Conservation (phyloP, 1,140 invertebrate genomes). For the Drosophila nasuta region DNA sequence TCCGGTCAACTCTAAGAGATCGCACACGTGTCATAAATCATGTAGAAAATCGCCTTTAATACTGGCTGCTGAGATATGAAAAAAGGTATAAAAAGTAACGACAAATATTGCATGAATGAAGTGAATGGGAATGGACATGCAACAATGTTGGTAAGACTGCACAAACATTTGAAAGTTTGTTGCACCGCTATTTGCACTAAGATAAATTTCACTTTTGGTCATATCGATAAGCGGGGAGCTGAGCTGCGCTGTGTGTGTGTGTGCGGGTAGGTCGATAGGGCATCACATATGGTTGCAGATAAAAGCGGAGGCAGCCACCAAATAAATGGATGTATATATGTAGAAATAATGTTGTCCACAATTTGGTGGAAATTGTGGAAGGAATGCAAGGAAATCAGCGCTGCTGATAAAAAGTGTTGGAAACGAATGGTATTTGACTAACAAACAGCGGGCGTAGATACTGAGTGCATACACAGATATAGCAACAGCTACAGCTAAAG, state of each 20-base stretch:
- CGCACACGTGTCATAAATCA: slow-evolving; percentile 63
- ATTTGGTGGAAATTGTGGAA: slow-evolving; percentile 26
- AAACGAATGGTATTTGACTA: slow-evolving; percentile 54
- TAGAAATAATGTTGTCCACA: slow-evolving; percentile 12
- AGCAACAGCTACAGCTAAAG: slow-evolving; percentile 5
- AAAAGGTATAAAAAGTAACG: slow-evolving; percentile 42
- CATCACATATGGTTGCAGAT: slow-evolving; percentile 62
- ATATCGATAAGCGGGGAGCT: slow-evolving; percentile 58
- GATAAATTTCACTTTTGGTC: slow-evolving; percentile 63
- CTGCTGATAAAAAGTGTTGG: slow-evolving; percentile 67
- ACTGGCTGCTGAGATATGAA: neutral
- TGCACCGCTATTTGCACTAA: slow-evolving; percentile 59
- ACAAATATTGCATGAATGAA: slow-evolving; percentile 63
- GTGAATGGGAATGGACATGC: slow-evolving; percentile 31
- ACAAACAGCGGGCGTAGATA: slow-evolving; percentile 53
- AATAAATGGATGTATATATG: slow-evolving; percentile 19
- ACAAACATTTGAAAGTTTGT: slow-evolving; percentile 76
- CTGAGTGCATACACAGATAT: slow-evolving; percentile 22
- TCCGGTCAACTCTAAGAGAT: slow-evolving; percentile 33
- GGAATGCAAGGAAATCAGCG: slow-evolving; percentile 50
- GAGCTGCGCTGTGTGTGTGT: neutral
- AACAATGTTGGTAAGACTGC: slow-evolving; percentile 78
- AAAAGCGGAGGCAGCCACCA: slow-evolving; percentile 46
- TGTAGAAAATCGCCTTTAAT: slow-evolving; percentile 56
- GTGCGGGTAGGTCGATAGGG: slow-evolving; percentile 58